Conservation (phyloP, 2,797 vertebrate species). For the Allobates femoralis region DNA sequence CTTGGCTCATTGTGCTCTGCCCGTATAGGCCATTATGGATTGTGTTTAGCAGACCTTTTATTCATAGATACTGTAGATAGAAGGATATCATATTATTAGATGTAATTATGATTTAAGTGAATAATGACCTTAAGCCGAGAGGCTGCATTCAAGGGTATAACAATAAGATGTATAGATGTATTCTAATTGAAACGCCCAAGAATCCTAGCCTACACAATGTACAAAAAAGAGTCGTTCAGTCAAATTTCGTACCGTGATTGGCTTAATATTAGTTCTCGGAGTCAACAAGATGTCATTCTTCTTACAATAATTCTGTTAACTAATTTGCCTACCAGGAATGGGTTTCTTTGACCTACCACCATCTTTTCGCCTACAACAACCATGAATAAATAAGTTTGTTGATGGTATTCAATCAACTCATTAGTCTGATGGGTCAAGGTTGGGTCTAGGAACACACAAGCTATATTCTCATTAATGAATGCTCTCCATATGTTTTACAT, state of each 20-base stretch:
- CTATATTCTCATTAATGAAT: conserved; percentile 48
- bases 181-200: not conserved
- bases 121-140: not conserved
- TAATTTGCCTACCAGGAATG: conserved; percentile 46
- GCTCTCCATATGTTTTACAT: conserved; percentile 33
- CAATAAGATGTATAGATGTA: not conserved
- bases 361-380: conserved; percentile 35
- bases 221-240: not conserved
- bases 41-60: not conserved
- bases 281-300: conserved; percentile 45
- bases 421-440: conserved; percentile 54
- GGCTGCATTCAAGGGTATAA: not conserved
- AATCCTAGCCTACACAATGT: not conserved
- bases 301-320: conserved; percentile 51
- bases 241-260: not conserved
- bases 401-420: conserved; percentile 52
- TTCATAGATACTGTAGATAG: not conserved
- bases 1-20: not conserved
- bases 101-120: conserved; percentile 7
- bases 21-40: not conserved
- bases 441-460: conserved; percentile 34
- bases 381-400: conserved; percentile 50
- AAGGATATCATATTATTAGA: not conserved
- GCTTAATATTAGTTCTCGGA: conserved; percentile 14
- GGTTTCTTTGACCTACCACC: conserved; percentile 34